A percentile compares a stretch with the other conserved stretches of the same genome.
Evolutionary conservation across 2,888 invertebrate species (phyloP).

Genomic region (Drosophila emarginata): DNA sequence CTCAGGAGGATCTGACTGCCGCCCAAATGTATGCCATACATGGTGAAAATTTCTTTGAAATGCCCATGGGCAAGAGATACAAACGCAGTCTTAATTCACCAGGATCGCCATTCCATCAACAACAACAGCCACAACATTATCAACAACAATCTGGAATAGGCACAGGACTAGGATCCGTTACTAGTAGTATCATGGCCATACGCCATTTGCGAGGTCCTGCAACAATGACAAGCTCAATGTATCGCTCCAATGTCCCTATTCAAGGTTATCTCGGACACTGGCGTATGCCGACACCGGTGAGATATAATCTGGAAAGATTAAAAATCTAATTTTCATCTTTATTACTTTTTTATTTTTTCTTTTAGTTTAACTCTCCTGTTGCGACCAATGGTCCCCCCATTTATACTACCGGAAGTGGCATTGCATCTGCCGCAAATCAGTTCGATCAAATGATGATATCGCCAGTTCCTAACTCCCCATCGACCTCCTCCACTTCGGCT

Average conservation of each 20-base stretch:
- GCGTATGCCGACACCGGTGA: not conserved
- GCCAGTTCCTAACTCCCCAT: not conserved
- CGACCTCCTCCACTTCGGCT: not conserved
- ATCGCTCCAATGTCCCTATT: not conserved
- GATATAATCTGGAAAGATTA: not conserved
- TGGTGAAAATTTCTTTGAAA: conserved; percentile 48
- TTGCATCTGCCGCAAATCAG: not conserved
- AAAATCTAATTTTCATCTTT: not conserved
- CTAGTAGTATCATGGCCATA: not conserved
- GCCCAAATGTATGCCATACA: conserved; percentile 49
- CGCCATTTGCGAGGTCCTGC: not conserved
- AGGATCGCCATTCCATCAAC: not conserved
- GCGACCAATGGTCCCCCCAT: not conserved
- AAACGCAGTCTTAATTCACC: conserved; percentile 3
- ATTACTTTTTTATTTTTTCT: not conserved
- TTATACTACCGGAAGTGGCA: not conserved
- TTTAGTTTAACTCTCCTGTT: not conserved
- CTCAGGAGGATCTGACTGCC: conserved; percentile 35
- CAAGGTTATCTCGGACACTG: not conserved
- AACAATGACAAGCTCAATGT: not conserved
- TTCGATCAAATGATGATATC: not conserved
- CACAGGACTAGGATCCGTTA: too few species aligned
- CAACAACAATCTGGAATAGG: not conserved
- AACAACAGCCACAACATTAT: not conserved
- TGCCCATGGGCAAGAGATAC: conserved; percentile 43